Base-by-base conservation (phyloP, 1,140 invertebrate species). In the Drosophila bipectinata region DNA sequence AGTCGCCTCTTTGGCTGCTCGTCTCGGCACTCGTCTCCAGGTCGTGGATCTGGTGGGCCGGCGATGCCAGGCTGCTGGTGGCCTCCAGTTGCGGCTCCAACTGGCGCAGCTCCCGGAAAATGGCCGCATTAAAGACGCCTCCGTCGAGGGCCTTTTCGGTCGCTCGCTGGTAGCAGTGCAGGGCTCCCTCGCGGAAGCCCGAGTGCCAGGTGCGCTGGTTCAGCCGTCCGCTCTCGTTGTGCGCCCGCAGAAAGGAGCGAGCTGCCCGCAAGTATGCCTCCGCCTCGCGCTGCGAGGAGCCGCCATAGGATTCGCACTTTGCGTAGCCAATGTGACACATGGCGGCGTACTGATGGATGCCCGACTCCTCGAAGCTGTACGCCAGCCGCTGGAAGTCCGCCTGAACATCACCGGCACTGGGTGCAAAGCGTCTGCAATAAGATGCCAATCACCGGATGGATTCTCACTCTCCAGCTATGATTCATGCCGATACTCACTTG, bases 281-380 rank as follows among this genome's bases (percentile, higher is more conserved):
- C 1, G 85, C 73, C 41, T 92, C 91, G 6, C 71, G 72, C 8
- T 90, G 72, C 0, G 64, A 24, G 1, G 87, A 67, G 1, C 79
- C 91, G 4, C 77, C 74, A 52, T 52, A 81, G 7, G 82, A 80
- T 37, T 91, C 79, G 53, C 91, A 91, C 47, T 92, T 92, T 41
- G 90, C 85, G 32, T 67, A 90, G 15, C 91, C 91, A 12, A 91
- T 74, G 48, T 90, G 90, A 15, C 91, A 92, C 83, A 92, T 89
- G 2, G 77, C 91, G 18, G 91, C 91, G 49, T 92, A 92, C 57
- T 92, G 82, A 41, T 60, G 77, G 12, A 92, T 85, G n/a, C 79
- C 75, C 32, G 78, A 77, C 49, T 92, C 85, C 51, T 91, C 89
- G 26, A 92, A 92, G 28, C 69, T 81, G 41, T 81, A 73, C 6